Percentiles rank a stretch among this genome's conserved stretches.
These are phyloP conservation scores for Cinara cedri DNA, from an alignment of 2,888 invertebrate species.

Conservation along the genomic window DNA sequence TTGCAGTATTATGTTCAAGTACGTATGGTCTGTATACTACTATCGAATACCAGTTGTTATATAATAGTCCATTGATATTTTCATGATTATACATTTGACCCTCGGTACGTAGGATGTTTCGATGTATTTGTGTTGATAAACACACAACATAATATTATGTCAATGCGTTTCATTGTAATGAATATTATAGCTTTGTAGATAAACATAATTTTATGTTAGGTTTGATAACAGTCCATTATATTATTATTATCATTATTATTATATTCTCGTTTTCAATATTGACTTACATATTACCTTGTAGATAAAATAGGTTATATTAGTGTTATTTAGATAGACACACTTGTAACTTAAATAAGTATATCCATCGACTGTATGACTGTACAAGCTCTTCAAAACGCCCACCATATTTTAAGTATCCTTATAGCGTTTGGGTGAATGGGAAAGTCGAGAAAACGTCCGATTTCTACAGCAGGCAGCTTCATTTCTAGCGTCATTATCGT, in stretches of 20 bases:
- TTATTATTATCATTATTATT: background rate
- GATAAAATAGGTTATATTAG: conserved; percentile 19
- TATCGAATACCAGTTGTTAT: background rate
- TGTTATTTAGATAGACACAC: background rate
- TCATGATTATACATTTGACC: conserved; percentile 21
- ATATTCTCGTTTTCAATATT: conserved; percentile 6
- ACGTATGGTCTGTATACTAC: background rate
- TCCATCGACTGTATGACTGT: background rate
- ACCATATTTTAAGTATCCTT: conserved; percentile 32
- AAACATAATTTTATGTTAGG: background rate
- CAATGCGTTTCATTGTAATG: conserved; percentile 26
- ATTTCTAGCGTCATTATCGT: conserved; percentile 53
- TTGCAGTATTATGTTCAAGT: too few species aligned
- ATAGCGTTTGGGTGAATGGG: conserved; percentile 51
- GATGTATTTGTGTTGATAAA: conserved; percentile 10
- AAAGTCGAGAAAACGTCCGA: conserved; percentile 57
- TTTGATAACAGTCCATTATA: background rate
- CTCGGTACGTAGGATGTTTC: conserved; percentile 9
- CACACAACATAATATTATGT: conserved; percentile 2
- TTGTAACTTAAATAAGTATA: background rate
- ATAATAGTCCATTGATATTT: conserved; percentile 10
- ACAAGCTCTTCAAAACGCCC: conserved; percentile 40
- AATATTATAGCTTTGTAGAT: background rate
- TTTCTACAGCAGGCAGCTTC: conserved; percentile 56
- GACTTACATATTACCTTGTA: background rate